Conservation (phyloP, 92 coral and sea anemone genomes). For the Phenganax stokvisi region DNA sequence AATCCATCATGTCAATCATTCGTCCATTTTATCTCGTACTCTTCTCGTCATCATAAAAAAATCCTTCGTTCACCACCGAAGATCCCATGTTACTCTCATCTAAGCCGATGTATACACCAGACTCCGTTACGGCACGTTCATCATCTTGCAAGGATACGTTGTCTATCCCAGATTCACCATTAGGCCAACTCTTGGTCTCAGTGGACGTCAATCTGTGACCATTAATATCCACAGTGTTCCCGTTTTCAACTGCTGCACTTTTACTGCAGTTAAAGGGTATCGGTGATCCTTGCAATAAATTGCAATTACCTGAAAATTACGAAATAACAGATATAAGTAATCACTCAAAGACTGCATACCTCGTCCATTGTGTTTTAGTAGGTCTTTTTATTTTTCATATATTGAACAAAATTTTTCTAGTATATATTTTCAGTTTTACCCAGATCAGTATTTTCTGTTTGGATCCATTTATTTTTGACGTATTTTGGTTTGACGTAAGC, state of each 20-base stretch:
- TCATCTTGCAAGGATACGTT: background rate
- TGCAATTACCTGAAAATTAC: slow-evolving; percentile 32
- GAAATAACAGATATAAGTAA: background rate
- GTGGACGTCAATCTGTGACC: background rate
- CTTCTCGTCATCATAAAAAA: background rate
- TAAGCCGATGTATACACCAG: slow-evolving; percentile 1
- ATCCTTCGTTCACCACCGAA: background rate
- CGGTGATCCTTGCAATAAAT: slow-evolving; percentile 39
- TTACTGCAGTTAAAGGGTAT: too few species aligned
- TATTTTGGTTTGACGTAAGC: slow-evolving; percentile 23
- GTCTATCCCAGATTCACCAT: background rate
- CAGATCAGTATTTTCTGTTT: slow-evolving; percentile 20
- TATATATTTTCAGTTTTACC: background rate
- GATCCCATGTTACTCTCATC: background rate
- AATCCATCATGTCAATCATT: background rate
- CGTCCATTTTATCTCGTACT: background rate
- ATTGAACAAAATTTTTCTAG: background rate
- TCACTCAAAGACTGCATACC: too few species aligned
- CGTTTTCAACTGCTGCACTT: background rate
- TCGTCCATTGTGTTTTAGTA: too few species aligned
- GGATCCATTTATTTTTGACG: slow-evolving; percentile 35
- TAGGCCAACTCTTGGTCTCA: background rate
- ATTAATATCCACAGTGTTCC: background rate
- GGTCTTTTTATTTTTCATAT: background rate
- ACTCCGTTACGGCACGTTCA: background rate